Conservation (phyloP, 1,140 invertebrate genomes). For the Portunus trituberculatus region DNA sequence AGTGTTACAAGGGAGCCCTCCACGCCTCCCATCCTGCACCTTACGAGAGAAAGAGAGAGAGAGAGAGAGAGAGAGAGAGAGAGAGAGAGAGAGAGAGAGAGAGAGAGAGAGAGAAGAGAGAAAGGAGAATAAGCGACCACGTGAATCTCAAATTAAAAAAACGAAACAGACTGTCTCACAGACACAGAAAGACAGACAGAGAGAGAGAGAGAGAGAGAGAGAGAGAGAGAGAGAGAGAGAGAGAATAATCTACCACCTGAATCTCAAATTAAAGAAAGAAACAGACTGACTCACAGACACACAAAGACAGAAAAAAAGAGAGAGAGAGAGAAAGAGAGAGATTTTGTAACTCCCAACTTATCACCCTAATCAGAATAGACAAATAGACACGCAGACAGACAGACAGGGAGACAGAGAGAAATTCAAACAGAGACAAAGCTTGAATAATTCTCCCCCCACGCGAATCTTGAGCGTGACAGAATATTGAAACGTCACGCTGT, state of each 20-base stretch:
- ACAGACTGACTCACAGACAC: no score
- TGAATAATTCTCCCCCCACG: no score
- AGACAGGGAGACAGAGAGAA: no score
- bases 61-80: constrained; percentile 39
- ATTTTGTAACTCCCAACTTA: no score
- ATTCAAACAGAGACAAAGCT: no score
- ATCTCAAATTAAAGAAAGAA: no score
- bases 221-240: not conserved
- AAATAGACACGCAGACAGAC: no score
- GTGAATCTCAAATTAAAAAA: not conserved
- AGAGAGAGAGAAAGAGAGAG: no score
- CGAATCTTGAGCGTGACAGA: not conserved
- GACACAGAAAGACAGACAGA: not conserved
- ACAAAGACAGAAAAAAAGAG: no score
- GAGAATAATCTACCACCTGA: not conserved
- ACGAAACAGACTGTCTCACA: not conserved
- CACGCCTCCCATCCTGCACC: no score
- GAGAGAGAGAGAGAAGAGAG: constrained; percentile 29
- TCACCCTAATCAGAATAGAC: no score
- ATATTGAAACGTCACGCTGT: no score
- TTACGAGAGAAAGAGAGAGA: constrained; percentile 29
- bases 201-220: not conserved
- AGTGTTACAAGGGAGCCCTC: not conserved
- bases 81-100: constrained; percentile 52
- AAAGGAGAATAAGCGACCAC: not conserved